phyloP scores from a whole-genome alignment of 2,797 vertebrate species.

The Decapterus maruadsi region DNA sequence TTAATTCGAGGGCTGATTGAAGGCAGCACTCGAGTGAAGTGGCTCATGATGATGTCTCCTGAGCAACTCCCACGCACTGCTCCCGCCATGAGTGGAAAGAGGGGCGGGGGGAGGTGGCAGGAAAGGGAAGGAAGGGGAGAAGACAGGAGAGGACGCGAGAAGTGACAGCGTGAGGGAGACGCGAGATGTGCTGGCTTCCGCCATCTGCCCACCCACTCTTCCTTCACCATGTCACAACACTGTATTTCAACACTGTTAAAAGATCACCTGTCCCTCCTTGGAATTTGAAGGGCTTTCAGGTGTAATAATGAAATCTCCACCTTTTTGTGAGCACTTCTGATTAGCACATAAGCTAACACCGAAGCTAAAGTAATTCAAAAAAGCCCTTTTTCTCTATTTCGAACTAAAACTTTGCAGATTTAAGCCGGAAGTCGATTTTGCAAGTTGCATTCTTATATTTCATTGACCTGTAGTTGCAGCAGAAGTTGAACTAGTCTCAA shows the following conservation, averaged over 20 bases:
- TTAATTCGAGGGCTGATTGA: constrained; percentile 84
- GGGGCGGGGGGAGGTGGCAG: constrained; percentile 4
- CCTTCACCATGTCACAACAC: constrained; percentile 8
- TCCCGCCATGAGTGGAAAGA: constrained; percentile 55
- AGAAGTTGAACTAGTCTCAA: not conserved
- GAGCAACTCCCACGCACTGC: constrained; percentile 80
- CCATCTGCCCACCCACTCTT: constrained; percentile 43
- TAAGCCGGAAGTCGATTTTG: too few relatives aligned
- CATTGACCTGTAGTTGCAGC: not conserved
- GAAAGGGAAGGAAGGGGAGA: not conserved
- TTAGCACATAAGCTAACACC: constrained; percentile 13
- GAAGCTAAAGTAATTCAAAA: not conserved
- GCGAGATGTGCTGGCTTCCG: constrained; percentile 24
- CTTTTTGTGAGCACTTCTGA: constrained; percentile 4
- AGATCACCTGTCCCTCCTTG: not conserved
- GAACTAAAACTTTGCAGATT: too few relatives aligned
- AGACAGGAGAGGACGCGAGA: constrained; percentile 41
- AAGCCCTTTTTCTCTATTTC: too few relatives aligned
- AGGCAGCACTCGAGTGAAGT: constrained; percentile 79
- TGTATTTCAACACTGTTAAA: constrained; percentile 18
- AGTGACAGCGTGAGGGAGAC: constrained; percentile 54
- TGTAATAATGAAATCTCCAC: constrained; percentile 5
- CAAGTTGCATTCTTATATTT: not conserved
- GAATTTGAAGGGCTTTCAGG: constrained; percentile 5
- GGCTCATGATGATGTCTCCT: constrained; percentile 80